phyloP scores from a whole-genome alignment of 2,797 vertebrate genomes.

The Lagocephalus sceleratus region DNA sequence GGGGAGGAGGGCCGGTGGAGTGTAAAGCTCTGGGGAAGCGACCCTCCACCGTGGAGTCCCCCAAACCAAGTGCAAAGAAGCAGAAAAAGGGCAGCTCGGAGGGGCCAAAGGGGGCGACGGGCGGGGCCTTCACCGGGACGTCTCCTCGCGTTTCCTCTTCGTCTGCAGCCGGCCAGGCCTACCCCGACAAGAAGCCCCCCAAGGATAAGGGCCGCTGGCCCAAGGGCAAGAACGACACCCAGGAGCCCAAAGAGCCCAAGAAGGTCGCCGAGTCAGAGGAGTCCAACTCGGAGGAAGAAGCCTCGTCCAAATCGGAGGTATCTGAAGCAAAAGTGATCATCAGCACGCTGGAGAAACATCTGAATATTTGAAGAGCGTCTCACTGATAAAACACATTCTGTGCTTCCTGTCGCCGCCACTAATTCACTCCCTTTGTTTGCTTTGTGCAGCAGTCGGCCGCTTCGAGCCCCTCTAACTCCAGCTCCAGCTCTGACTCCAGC shows the following conservation, averaged over 20 bases:
- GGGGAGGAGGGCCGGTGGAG: slow-evolving; percentile 66
- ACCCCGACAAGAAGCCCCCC: slow-evolving; percentile 85
- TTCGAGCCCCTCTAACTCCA: slow-evolving; percentile 92
- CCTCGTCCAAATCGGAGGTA: slow-evolving; percentile 96
- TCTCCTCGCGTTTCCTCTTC: slow-evolving; percentile 84
- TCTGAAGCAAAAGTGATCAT: neutral
- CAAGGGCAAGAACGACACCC: slow-evolving; percentile 83
- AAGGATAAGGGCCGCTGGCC: slow-evolving; percentile 89
- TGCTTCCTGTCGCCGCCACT: neutral
- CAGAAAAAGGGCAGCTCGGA: slow-evolving; percentile 92
- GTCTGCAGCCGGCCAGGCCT: slow-evolving; percentile 58
- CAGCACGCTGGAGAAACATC: no score
- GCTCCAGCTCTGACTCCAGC: slow-evolving; percentile 93
- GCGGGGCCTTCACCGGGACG: slow-evolving; percentile 73
- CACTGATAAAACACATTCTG: no score
- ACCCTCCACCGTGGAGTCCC: slow-evolving; percentile 87
- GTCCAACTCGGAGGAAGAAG: slow-evolving; percentile 94
- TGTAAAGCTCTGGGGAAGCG: slow-evolving; percentile 89
- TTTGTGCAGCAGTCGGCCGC: slow-evolving; percentile 82
- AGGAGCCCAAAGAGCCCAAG: slow-evolving; percentile 86
- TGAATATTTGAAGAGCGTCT: no score
- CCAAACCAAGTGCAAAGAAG: slow-evolving; percentile 93
- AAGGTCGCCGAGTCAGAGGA: slow-evolving; percentile 88
- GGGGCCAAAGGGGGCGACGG: slow-evolving; percentile 72
- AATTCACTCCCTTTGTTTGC: neutral